phyloP scores from a whole-genome alignment of 2,888 invertebrate genomes.

The Notodonta dromedarius region DNA sequence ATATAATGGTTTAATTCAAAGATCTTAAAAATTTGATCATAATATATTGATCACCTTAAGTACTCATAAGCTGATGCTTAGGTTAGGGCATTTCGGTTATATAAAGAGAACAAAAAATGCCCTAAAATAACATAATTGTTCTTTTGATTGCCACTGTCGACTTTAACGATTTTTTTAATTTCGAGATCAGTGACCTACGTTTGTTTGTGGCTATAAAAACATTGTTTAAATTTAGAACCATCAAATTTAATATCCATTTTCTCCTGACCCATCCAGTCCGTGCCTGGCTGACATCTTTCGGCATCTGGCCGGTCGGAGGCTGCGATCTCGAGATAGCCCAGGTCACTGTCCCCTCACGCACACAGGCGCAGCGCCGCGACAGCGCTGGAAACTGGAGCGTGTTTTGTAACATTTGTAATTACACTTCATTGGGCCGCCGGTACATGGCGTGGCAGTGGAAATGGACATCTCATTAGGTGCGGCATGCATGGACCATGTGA shows the following conservation, averaged over 20 bases:
- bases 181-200: no score
- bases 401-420: constrained; percentile 63
- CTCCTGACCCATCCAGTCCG: constrained; percentile 43
- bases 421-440: constrained; percentile 53
- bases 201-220: no score
- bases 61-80: no score
- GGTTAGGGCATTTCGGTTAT: no score
- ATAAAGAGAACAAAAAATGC: no score
- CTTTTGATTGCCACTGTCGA: no score
- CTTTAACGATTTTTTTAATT: no score
- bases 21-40: no score
- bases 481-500: constrained; percentile 28
- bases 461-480: constrained; percentile 45
- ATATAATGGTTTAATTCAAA: constrained; percentile 2
- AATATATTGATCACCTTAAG: no score
- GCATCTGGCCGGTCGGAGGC: constrained; percentile 83
- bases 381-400: constrained; percentile 54
- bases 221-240: constrained; percentile 6
- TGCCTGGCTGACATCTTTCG: constrained; percentile 78
- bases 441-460: constrained; percentile 29
- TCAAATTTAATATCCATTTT: neutral
- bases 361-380: constrained; percentile 37
- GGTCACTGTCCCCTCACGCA: constrained; percentile 77
- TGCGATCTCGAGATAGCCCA: constrained; percentile 78
- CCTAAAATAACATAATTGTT: no score